These are phyloP conservation scores for Drosophila kikkawai DNA, from an alignment of 1,140 invertebrate genomes.

Conservation along the genomic window DNA sequence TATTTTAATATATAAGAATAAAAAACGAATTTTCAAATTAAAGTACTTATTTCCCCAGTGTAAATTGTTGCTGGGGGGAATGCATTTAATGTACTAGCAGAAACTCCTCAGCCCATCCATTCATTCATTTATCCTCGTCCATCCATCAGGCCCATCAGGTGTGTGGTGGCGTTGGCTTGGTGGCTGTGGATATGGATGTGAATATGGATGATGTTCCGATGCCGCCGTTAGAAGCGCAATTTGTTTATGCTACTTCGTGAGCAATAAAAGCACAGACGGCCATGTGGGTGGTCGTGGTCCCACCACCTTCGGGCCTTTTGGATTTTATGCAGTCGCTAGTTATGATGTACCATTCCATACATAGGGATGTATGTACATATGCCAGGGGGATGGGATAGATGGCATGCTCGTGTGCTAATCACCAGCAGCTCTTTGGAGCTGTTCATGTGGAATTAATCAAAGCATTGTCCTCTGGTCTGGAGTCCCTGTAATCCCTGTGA, in stretches of 20 bases:
- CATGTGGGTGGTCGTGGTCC: constrained; percentile 75
- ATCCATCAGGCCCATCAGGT: constrained; percentile 70
- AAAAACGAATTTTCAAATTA: background rate
- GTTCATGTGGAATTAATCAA: constrained; percentile 77
- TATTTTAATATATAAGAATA: background rate
- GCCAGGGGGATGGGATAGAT: background rate
- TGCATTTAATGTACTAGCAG: constrained; percentile 69
- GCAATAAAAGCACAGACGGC: constrained; percentile 74
- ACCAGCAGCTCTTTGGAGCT: constrained; percentile 70
- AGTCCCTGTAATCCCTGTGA: constrained; percentile 59
- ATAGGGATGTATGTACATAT: background rate
- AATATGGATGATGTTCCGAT: constrained; percentile 23
- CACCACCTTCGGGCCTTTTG: constrained; percentile 21
- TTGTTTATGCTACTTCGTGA: constrained; percentile 81
- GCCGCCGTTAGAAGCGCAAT: constrained; percentile 66
- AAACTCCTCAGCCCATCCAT: constrained; percentile 21
- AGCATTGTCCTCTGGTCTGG: constrained; percentile 52
- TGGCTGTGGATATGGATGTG: constrained; percentile 16
- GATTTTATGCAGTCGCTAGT: constrained; percentile 52
- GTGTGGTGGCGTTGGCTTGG: constrained; percentile 76
- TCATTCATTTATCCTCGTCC: constrained; percentile 16
- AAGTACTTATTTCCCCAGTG: background rate
- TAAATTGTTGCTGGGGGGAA: constrained; percentile 18
- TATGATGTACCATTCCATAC: constrained; percentile 19
- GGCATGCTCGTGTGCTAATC: constrained; percentile 68